Base-by-base conservation (phyloP, 2,888 invertebrate species). In the Lucinisca nassula region DNA sequence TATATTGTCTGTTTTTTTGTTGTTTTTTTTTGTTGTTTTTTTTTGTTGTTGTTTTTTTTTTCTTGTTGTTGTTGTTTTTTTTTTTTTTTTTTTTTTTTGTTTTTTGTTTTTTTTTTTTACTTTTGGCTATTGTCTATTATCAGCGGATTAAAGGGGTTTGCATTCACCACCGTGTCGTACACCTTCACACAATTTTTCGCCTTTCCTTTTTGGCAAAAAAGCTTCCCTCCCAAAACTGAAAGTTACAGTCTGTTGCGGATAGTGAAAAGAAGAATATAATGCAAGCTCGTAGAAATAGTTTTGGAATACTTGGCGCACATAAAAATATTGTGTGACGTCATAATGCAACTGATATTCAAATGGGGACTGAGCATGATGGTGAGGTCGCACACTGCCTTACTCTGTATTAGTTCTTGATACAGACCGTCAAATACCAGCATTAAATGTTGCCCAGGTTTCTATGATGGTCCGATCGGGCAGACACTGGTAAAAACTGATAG, bases 251-350 rank as follows among this genome's bases (percentile, higher is more conserved):
- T 37, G 35, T 79, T 67, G 37, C 61, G 78, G 8, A 79, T 24
- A n/a, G 37, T 79, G 24, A 79, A 79, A 24, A 79, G 17, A 24
- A 61, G 35, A 8, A 79, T 79, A 40, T 79, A 79, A 40, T 79
- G 78, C 30, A 79, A 27, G 67, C 67, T 67, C 10, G 78, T 79
- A 10, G 61, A 37, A 27, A 79, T 79, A 6, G 78, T 79, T 38
- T 79, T 79, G 3, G 78, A 58, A 40, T 79, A 67, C 58, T 79
- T 79, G 0, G 78, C 58, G 27, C 58, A 37, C 78, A 79, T 79
- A 27, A 79, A 79, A 30, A 79, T 79, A 21, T 79, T 61, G 67
- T 79, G 78, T 24, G 37, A 37, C 24, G 72, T 37, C 37, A 72
- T 72, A 8, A 72, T 72, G 35, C 27, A 38, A 24, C 38, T 72